Conservation (phyloP, 2,888 invertebrate species). For the Torymus aiolomorphi region DNA sequence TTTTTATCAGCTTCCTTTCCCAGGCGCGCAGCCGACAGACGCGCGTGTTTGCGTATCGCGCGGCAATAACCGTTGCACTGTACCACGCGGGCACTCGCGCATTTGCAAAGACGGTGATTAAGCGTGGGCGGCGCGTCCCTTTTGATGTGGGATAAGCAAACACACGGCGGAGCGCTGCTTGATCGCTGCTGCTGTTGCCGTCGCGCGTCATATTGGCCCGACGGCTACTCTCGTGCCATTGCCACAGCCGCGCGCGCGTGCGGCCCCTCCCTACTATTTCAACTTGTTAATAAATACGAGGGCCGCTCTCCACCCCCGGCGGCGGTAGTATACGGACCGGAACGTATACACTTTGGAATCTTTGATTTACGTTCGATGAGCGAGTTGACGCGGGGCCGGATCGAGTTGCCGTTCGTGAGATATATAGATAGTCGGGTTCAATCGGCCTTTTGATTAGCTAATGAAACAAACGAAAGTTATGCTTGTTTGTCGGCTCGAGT, state of each 20-base stretch:
- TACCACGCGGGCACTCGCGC: background rate
- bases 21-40: too few species aligned
- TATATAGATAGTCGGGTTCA: too few species aligned
- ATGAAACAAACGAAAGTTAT: too few species aligned
- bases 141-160: constrained; percentile 72
- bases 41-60: background rate
- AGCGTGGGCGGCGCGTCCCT: constrained; percentile 63
- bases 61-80: constrained; percentile 19
- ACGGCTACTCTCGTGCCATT: background rate
- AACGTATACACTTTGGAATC: background rate
- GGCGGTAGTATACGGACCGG: background rate
- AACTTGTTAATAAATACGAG: constrained; percentile 43
- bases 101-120: constrained; percentile 66
- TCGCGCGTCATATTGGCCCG: constrained; percentile 64
- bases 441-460: too few species aligned
- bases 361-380: constrained; percentile 12
- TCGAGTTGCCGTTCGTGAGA: background rate
- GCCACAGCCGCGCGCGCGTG: too few species aligned
- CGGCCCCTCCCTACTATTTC: constrained; percentile 1
- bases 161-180: constrained; percentile 57
- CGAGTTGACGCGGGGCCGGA: background rate
- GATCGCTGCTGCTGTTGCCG: constrained; percentile 54
- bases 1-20: too few species aligned
- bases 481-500: too few species aligned
- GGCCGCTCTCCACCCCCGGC: background rate